Percentiles rank a stretch among this genome's conserved stretches.
Evolutionary conservation across 2,113 vertebrate species (phyloP).

Genomic region (Theropithecus gelada): DNA sequence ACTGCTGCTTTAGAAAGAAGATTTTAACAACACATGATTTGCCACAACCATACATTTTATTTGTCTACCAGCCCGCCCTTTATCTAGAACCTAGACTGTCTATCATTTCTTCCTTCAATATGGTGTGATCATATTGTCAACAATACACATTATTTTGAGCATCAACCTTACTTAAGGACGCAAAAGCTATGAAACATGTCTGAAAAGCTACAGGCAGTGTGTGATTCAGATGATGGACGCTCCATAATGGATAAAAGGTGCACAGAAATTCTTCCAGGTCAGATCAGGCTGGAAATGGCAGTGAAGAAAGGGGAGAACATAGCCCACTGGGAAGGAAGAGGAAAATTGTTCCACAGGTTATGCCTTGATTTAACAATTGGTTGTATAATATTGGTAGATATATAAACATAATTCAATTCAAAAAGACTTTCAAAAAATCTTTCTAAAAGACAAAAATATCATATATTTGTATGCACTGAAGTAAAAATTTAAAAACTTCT

Average conservation of each 20-base stretch:
- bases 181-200: neutral
- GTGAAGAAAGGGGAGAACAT: neutral
- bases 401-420: neutral
- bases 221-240: neutral
- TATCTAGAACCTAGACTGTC: neutral
- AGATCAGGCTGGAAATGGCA: neutral
- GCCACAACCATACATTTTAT: neutral
- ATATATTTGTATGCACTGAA: neutral
- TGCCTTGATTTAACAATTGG: neutral
- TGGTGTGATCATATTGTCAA: neutral
- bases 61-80: neutral
- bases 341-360: neutral
- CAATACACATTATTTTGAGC: neutral
- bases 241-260: neutral
- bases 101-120: neutral
- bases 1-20: neutral
- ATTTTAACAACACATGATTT: neutral
- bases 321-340: neutral
- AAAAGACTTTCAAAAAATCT: neutral
- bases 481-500: neutral
- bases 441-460: neutral
- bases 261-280: neutral
- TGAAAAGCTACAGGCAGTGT: neutral
- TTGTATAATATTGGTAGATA: neutral
- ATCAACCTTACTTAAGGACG: neutral